Conservation (phyloP, 2,797 vertebrate species). For the Scomberomorus guttatus region DNA sequence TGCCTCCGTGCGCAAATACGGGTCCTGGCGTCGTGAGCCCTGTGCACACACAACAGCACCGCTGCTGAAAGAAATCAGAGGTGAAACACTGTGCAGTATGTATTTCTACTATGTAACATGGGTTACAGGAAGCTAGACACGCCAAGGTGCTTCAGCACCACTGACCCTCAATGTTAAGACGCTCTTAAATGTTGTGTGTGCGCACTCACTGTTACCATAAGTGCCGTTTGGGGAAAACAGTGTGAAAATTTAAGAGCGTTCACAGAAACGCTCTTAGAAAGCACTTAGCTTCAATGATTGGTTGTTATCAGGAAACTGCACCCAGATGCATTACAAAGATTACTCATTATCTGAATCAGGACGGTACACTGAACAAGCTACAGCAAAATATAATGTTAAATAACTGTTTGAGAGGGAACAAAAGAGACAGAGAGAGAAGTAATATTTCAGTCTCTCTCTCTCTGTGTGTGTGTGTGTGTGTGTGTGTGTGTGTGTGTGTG, state of each 20-base stretch:
- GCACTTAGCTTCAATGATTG: not conserved
- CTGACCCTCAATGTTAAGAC: not conserved
- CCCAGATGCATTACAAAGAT: not conserved
- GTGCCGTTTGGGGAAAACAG: not conserved
- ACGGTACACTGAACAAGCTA: not conserved
- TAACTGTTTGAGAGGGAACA: not conserved
- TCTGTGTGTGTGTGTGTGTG: not conserved
- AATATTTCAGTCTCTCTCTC: no score
- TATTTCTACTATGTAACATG: not conserved
- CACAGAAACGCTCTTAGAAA: not conserved
- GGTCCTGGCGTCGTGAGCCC: no score
- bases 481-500: not conserved
- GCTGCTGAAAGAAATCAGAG: no score
- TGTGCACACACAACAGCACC: no score
- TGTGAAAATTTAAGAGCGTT: not conserved
- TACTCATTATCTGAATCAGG: not conserved
- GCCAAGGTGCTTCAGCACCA: not conserved
- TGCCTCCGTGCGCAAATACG: no score
- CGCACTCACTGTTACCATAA: not conserved
- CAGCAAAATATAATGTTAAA: not conserved
- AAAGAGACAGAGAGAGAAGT: not conserved
- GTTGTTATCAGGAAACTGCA: not conserved
- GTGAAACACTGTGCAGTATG: no score
- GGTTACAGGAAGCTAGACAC: not conserved
- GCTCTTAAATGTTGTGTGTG: not conserved